These are phyloP conservation scores for Eupsittula cactorum DNA, from an alignment of 2,113 vertebrate genomes.

Conservation along the genomic window DNA sequence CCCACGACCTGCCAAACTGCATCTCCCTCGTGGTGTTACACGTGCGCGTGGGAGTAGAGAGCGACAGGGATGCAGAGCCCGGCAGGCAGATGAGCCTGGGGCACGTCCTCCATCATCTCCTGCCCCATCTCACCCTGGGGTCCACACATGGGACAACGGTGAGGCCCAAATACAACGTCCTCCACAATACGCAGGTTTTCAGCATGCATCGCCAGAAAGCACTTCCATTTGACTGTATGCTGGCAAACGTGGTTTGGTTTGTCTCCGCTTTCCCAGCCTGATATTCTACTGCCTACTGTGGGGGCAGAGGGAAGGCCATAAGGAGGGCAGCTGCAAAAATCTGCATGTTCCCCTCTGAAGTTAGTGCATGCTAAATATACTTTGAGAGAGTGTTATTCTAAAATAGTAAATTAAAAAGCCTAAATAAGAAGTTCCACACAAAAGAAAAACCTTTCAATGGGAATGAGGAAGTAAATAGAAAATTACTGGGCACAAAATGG, in stretches of 20 bases:
- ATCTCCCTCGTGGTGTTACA: constrained; percentile 38
- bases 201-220: background rate
- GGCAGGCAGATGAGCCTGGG: background rate
- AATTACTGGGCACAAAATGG: background rate
- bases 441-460: constrained; percentile 31
- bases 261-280: constrained; percentile 44
- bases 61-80: background rate
- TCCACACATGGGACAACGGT: rapidly evolving
- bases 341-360: constrained; percentile 60
- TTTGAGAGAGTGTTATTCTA: constrained; percentile 21
- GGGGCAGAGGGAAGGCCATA: constrained; percentile 67
- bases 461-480: background rate
- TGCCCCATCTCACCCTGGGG: background rate
- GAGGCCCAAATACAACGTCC: background rate
- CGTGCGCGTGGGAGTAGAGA: constrained; percentile 3
- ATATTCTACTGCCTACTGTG: constrained; percentile 56
- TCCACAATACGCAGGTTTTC: background rate
- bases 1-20: constrained; percentile 45
- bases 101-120: background rate
- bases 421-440: constrained; percentile 47
- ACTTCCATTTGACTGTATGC: background rate
- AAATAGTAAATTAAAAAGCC: constrained; percentile 48
- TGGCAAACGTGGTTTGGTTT: constrained; percentile 18
- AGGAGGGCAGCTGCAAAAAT: constrained; percentile 66
- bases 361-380: constrained; percentile 55